Conservation (phyloP, 2,888 invertebrate genomes). For the Thecophora atra region DNA sequence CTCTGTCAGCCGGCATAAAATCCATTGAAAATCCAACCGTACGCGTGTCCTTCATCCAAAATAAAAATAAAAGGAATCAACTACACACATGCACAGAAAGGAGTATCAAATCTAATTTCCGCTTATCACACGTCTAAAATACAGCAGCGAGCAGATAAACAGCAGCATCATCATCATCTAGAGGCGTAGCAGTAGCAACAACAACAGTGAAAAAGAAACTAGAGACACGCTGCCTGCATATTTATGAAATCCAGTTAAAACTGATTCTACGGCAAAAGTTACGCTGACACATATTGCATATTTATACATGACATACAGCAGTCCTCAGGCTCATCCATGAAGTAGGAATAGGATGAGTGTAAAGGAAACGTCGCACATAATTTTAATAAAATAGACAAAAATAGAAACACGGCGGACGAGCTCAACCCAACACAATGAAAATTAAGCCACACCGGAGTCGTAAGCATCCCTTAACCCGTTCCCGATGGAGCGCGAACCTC, state of each 20-base stretch:
- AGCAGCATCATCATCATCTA: conserved; percentile 18
- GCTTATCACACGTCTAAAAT: conserved; percentile 26
- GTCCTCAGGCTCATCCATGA: neutral
- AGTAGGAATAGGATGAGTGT: neutral
- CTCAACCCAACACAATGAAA: conserved; percentile 36
- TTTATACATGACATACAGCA: neutral
- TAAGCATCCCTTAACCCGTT: neutral
- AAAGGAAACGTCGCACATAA: conserved; percentile 17
- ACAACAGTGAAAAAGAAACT: neutral
- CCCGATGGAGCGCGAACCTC: neutral
- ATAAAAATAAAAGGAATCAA: conserved; percentile 48
- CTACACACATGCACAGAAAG: conserved; percentile 1
- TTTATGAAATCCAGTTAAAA: conserved; percentile 18
- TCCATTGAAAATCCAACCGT: conserved; percentile 9
- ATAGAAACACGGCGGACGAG: conserved; percentile 30
- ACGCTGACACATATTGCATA: neutral
- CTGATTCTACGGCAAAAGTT: conserved; percentile 6
- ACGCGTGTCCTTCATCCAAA: conserved; percentile 46
- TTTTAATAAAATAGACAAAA: conserved; percentile 20
- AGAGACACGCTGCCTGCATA: conserved; percentile 36
- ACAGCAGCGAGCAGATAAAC: neutral
- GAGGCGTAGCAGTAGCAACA: neutral
- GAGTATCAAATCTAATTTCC: conserved; percentile 54
- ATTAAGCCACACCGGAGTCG: neutral
- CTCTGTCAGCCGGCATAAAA: conserved; percentile 53